Base-by-base conservation (phyloP, 2,113 vertebrate species). In the Mus musculus region DNA sequence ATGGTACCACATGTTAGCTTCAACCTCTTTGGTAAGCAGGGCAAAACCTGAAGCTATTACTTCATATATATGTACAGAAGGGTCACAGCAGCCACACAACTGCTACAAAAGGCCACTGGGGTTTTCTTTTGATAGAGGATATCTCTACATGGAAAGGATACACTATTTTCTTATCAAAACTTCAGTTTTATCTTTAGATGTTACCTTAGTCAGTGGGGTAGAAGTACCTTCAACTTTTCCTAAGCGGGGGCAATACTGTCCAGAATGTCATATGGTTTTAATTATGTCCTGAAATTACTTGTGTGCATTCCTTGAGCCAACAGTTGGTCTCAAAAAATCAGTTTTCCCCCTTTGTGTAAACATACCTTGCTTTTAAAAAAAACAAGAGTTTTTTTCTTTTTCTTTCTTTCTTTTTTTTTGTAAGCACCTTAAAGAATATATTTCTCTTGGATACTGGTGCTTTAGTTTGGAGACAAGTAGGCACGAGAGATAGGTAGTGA, bases 251-350 rank as follows among this genome's bases (percentile, higher is more conserved):
- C 95, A 95, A 88, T 6, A 17, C 71, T 89, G 91, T 95, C 88
- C 92, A 96, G 95, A 97, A 90, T 87, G 67, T 73, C 36, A 49
- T 61, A 92, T 98, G 98, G 88, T 97, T 98, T 98, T 96, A 95
- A 98, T 98, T 97, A 98, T 0, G 13, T 69, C 92, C 69, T 52
- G 87, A 88, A 95, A 56, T 77, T 85, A 96, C 89, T 95, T 49
- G 76, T 77, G 91, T 93, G 90, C 96, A 97, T 92, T 82, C 1
- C 17, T 92, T 7, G 3, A 94, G 92, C 89, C 96, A 98, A 95
- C 63, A 96, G 36, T 91, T 65, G 42, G 42, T 97, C 95, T 87
- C 69, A 71, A 98, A 96, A 91, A 98, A 96, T 96, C 95, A 56
- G 90, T 90, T 73, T 85, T 97, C 73, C 88, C 69, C 69, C 24